Evolutionary conservation across 2,888 invertebrate genomes (phyloP).

Genomic region (Ditula angustiorana): DNA sequence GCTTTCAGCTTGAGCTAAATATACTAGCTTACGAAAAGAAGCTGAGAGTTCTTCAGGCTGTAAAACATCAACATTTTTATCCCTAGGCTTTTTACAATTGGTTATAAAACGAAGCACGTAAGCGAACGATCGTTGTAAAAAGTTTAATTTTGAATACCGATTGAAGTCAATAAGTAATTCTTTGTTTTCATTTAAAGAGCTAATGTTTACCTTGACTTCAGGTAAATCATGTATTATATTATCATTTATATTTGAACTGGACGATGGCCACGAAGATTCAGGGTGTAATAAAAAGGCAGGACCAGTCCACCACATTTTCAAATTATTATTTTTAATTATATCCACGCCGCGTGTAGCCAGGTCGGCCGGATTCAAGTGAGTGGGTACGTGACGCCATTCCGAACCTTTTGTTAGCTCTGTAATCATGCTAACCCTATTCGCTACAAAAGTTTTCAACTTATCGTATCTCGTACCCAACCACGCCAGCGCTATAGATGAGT

Average conservation of each 20-base stretch:
- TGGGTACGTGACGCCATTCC: neutral
- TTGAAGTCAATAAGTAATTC: neutral
- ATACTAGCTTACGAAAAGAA: constrained; percentile 5
- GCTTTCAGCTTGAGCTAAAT: neutral
- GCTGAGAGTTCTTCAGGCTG: neutral
- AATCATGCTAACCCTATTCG: neutral
- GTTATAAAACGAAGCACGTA: neutral
- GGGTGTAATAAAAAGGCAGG: too few relatives aligned
- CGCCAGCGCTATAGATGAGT: too few relatives aligned
- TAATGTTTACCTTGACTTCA: too few relatives aligned
- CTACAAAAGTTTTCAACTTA: neutral
- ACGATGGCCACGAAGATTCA: neutral
- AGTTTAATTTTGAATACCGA: neutral
- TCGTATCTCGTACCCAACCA: neutral
- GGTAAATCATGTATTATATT: too few relatives aligned
- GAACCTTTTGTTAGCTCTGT: too few relatives aligned
- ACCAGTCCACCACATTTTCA: too few relatives aligned
- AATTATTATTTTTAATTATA: too few relatives aligned
- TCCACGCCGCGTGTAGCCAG: neutral
- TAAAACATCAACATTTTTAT: neutral
- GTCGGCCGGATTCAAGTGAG: neutral
- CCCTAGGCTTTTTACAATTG: neutral
- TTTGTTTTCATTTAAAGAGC: neutral
- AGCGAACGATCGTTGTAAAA: neutral
- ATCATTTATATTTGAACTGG: neutral